Evolutionary conservation across 2,888 invertebrate species (phyloP).

Genomic region (Diadegma fenestrale): DNA sequence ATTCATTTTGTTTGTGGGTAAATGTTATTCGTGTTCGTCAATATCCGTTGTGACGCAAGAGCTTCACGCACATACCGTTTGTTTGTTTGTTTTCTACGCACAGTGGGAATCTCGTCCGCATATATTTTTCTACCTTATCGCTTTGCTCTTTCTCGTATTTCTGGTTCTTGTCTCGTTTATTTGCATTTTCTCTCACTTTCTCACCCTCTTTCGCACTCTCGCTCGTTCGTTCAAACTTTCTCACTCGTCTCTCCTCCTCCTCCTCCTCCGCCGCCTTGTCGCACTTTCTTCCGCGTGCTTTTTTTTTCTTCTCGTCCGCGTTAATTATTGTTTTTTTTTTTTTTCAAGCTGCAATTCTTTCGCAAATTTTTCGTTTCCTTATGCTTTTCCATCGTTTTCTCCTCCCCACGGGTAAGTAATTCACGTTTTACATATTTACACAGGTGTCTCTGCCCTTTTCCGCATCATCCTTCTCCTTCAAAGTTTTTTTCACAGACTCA

Average conservation of each 20-base stretch:
- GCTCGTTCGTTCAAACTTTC: constrained; percentile 59
- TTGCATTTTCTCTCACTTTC: constrained; percentile 56
- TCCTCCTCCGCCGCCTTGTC: constrained; percentile 35
- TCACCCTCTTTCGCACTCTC: constrained; percentile 57
- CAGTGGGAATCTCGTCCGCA: constrained; percentile 71
- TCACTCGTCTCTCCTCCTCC: constrained; percentile 33
- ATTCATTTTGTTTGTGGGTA: constrained; percentile 67
- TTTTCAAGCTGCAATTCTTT: constrained; percentile 34
- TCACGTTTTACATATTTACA: constrained; percentile 81
- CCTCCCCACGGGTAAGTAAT: constrained; percentile 65
- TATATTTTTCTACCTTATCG: constrained; percentile 53
- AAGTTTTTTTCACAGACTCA: constrained; percentile 50
- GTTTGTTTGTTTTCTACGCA: constrained; percentile 67
- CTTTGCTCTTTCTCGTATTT: constrained; percentile 45
- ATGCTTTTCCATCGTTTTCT: constrained; percentile 48
- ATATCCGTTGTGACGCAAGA: constrained; percentile 72
- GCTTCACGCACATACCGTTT: constrained; percentile 57
- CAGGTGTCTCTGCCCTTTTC: constrained; percentile 75
- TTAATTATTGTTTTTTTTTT: constrained; percentile 38
- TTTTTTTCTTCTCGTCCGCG: constrained; percentile 40
- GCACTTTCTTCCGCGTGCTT: constrained; percentile 38
- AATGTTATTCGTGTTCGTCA: constrained; percentile 71
- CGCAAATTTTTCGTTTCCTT: constrained; percentile 43
- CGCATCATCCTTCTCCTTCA: constrained; percentile 55
- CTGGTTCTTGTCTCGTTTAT: constrained; percentile 54